Base-by-base conservation (phyloP, 2,888 invertebrate genomes). In the Melolontha melolontha region DNA sequence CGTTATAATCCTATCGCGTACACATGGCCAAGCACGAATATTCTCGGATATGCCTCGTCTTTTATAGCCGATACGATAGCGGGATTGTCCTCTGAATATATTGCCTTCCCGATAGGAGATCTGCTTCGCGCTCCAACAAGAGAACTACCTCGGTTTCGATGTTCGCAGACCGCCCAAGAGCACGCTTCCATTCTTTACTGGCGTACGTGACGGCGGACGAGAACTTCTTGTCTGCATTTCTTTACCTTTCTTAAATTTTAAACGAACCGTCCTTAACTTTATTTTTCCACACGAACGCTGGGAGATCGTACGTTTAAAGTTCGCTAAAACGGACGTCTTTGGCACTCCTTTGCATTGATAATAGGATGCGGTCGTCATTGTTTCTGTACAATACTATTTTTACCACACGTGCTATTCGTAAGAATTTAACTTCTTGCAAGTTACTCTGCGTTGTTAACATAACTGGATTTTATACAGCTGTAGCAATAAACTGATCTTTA, bases 31-130 rank as follows among this genome's bases (percentile, higher is more conserved):
- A 52, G 27, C 51, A 12, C 51, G 34, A 52, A 52, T 52, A n/a
- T 34, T 8, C 51, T 27, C 12, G 27, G 51, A 29, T n/a, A 10
- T 34, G 34, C 17, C 49, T 5, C 51, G 12, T 52, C 51, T 52
- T 34, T 27, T 52, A 52, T 52, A 12, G 51, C 12, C 51, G 27
- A 34, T 52, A 52, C 29, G 27, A 29, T 52, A 12, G 14, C 12
- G n/a, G 51, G 51, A 52, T 52, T 52, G 51, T 52, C 51, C 51
- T 52, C 14, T n/a, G 29, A 52, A 52, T 52, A 52, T 52, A 52
- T 52, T 52, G 51, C 29, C 29, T 29, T 52, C 34, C 12, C 51
- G 51, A 52, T 52, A 52, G 51, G 51, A 52, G 51, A 52, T 52
- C 51, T 52, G 6, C 51, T 52, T 52, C 27, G 12, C 51, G 51